These are phyloP conservation scores for Xylocampa areola DNA, from an alignment of 2,888 invertebrate genomes.

Conservation along the genomic window DNA sequence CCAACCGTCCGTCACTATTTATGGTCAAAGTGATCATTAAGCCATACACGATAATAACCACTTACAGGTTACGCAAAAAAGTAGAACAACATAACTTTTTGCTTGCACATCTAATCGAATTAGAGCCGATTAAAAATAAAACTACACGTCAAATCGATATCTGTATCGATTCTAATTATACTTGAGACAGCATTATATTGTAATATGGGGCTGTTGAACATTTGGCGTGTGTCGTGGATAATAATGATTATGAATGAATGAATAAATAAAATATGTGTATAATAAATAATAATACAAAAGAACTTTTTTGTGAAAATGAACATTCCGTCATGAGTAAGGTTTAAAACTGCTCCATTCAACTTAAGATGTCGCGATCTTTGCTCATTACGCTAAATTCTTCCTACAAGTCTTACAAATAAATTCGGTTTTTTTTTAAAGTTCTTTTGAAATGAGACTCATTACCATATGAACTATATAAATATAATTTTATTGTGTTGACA, in stretches of 20 bases:
- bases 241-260: background rate
- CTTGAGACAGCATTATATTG: slow-evolving; percentile 15
- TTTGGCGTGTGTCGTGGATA: slow-evolving; percentile 1
- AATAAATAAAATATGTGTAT: background rate
- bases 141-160: slow-evolving; percentile 22
- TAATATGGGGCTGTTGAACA: slow-evolving; percentile 28
- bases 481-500: too few species aligned
- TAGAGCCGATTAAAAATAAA: slow-evolving; percentile 27
- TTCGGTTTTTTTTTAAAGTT: too few species aligned
- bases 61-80: slow-evolving; percentile 7
- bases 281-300: background rate
- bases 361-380: too few species aligned
- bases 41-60: background rate
- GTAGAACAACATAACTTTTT: slow-evolving; percentile 9
- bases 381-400: too few species aligned
- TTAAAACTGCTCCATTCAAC: too few species aligned
- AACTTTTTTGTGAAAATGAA: background rate
- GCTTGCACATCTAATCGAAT: slow-evolving; percentile 18
- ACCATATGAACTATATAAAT: too few species aligned
- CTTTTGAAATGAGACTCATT: too few species aligned
- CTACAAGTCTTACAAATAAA: too few species aligned
- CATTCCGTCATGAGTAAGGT: too few species aligned
- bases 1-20: background rate
- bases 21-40: slow-evolving; percentile 7
- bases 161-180: slow-evolving; percentile 17